A percentile compares a stretch with the other conserved stretches of the same genome.
Conservation (phyloP, 2,113 vertebrate species). For the Chauna torquata region DNA sequence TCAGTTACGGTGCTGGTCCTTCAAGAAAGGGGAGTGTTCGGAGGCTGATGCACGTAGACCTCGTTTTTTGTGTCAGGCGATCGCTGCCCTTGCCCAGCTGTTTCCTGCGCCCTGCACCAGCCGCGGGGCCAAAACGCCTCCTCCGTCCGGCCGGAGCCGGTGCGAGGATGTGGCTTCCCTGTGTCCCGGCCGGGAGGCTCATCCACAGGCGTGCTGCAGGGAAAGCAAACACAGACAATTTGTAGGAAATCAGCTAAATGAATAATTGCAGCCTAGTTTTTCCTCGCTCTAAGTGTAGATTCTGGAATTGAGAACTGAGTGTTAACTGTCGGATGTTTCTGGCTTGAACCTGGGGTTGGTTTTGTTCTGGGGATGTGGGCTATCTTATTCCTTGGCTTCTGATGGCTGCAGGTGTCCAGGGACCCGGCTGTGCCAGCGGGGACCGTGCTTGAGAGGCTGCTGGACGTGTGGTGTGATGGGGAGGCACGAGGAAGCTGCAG, state of each 20-base stretch:
- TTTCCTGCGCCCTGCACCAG: neutral
- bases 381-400: neutral
- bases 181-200: too few species aligned
- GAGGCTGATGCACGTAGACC: fast-evolving
- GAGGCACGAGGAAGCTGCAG: neutral
- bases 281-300: neutral
- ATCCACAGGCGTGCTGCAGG: neutral
- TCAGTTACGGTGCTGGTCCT: fast-evolving
- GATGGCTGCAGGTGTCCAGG: fast-evolving
- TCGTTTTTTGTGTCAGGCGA: neutral
- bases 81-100: too few species aligned
- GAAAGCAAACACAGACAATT: neutral
- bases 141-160: fast-evolving
- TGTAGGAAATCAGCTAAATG: neutral
- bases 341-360: neutral
- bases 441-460: neutral
- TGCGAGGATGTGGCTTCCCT: neutral
- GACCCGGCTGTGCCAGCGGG: neutral
- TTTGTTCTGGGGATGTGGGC: neutral
- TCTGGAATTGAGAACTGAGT: neutral
- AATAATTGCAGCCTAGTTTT: neutral
- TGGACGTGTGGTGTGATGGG: neutral
- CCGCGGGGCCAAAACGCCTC: neutral
- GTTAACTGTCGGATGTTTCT: neutral
- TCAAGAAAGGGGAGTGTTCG: neutral